A percentile compares a stretch with the other conserved stretches of the same genome.
Evolutionary conservation across 1,140 invertebrate genomes (phyloP).

Genomic region (Limonius californicus): DNA sequence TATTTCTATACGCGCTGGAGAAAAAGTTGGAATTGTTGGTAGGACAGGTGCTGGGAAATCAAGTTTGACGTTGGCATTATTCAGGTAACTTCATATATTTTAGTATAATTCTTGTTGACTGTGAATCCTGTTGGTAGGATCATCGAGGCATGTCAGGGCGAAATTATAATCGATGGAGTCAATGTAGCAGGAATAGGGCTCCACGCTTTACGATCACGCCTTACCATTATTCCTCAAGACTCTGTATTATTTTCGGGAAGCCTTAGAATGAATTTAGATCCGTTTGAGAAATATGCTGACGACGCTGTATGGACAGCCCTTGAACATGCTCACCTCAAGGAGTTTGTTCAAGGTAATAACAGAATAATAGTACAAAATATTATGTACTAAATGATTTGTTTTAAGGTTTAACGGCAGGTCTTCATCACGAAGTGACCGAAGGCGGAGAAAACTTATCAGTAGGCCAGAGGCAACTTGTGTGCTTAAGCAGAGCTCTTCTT

Average conservation of each 20-base stretch:
- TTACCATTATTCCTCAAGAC: slow-evolving; percentile 90
- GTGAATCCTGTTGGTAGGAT: slow-evolving; percentile 65
- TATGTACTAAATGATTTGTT: slow-evolving; percentile 1
- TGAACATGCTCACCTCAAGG: slow-evolving; percentile 70
- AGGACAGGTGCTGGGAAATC: slow-evolving; percentile 83
- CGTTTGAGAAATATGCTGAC: slow-evolving; percentile 69
- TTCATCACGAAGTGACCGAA: slow-evolving; percentile 80
- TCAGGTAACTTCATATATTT: slow-evolving; percentile 55
- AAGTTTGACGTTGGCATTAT: slow-evolving; percentile 75
- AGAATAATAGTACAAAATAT: neutral
- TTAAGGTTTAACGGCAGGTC: slow-evolving; percentile 60
- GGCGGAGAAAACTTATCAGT: slow-evolving; percentile 88
- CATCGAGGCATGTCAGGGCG: slow-evolving; percentile 75
- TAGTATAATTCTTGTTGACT: too few species aligned
- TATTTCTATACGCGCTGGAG: slow-evolving; percentile 66
- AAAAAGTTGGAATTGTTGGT: slow-evolving; percentile 81
- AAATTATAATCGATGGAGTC: slow-evolving; percentile 82
- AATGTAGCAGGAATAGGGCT: slow-evolving; percentile 83
- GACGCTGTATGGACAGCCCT: slow-evolving; percentile 74
- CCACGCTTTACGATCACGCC: slow-evolving; percentile 74
- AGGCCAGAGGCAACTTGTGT: slow-evolving; percentile 85
- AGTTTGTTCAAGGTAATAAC: slow-evolving; percentile 62
- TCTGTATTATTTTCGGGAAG: slow-evolving; percentile 81
- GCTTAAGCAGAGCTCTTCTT: slow-evolving; percentile 81
- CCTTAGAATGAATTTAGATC: slow-evolving; percentile 76